Conservation (phyloP, 2,113 vertebrate species). For the Stigmatopora nigra region DNA sequence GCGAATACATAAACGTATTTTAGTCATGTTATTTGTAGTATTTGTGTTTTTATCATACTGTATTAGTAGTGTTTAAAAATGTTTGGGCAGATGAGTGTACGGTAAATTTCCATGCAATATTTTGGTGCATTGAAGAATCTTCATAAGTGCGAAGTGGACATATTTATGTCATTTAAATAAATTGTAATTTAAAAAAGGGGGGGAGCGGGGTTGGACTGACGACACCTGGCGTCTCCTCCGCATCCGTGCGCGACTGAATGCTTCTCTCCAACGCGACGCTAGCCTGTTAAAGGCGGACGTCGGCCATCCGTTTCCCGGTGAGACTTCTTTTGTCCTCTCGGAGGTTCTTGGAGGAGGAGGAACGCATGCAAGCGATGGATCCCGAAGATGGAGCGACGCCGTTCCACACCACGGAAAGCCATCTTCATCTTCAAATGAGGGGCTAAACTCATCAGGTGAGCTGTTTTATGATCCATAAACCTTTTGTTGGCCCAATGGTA, state of each 20-base stretch:
- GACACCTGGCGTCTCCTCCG: constrained; percentile 60
- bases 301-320: constrained; percentile 1
- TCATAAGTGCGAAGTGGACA: neutral
- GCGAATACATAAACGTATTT: neutral
- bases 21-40: neutral
- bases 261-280: constrained; percentile 14
- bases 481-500: neutral
- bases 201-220: constrained; percentile 41
- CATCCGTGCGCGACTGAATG: constrained; percentile 42
- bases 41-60: neutral
- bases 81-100: neutral
- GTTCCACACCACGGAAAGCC: neutral
- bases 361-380: constrained; percentile 30
- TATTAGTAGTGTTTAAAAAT: too few relatives aligned
- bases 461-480: neutral
- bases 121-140: neutral
- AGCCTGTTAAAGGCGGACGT: neutral
- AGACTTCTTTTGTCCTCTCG: constrained; percentile 28
- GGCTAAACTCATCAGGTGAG: constrained; percentile 48
- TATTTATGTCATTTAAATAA: neutral
- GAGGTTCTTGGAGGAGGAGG: constrained; percentile 24
- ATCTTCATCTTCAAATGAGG: constrained; percentile 17
- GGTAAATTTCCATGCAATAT: neutral
- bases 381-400: constrained; percentile 46
- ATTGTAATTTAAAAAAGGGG: neutral